A percentile compares a stretch with the other conserved stretches of the same genome.
Conservation (phyloP, 2,113 vertebrate genomes). For the Aspidoscelis tigris region DNA sequence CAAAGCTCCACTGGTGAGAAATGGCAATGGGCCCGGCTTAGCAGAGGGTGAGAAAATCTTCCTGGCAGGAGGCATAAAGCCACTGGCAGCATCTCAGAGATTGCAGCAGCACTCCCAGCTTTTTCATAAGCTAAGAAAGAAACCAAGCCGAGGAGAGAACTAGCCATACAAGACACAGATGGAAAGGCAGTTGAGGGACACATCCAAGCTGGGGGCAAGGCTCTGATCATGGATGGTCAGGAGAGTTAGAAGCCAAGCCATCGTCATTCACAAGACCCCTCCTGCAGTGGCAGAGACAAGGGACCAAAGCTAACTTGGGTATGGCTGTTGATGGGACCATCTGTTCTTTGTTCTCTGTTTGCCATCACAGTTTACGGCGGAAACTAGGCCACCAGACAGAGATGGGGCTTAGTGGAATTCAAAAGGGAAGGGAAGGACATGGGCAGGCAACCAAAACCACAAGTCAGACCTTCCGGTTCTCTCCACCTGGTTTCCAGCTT, state of each 20-base stretch:
- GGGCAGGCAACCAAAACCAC: neutral
- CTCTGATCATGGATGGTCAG: neutral
- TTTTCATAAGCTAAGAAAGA: neutral
- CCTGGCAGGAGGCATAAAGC: constrained; percentile 15
- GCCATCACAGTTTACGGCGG: neutral
- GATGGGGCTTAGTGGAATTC: neutral
- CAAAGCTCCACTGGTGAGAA: neutral
- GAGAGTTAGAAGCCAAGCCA: neutral
- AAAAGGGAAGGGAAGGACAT: neutral
- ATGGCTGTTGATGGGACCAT: neutral
- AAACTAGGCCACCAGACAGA: too few species aligned
- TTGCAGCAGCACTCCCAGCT: neutral
- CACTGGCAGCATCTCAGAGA: neutral
- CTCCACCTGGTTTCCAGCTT: neutral
- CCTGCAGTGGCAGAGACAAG: neutral
- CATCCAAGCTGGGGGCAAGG: neutral
- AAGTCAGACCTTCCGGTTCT: neutral
- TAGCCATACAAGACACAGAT: neutral
- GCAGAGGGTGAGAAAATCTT: constrained; percentile 31
- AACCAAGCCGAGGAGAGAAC: neutral
- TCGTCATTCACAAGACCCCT: neutral
- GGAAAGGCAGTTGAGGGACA: neutral
- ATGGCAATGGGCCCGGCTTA: neutral
- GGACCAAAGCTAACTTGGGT: neutral
- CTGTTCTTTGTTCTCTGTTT: neutral